Evolutionary conservation across 2,113 vertebrate genomes (phyloP), one percentile per base, ranked within the genome.

Genomic region (Platichthys stellatus): DNA sequence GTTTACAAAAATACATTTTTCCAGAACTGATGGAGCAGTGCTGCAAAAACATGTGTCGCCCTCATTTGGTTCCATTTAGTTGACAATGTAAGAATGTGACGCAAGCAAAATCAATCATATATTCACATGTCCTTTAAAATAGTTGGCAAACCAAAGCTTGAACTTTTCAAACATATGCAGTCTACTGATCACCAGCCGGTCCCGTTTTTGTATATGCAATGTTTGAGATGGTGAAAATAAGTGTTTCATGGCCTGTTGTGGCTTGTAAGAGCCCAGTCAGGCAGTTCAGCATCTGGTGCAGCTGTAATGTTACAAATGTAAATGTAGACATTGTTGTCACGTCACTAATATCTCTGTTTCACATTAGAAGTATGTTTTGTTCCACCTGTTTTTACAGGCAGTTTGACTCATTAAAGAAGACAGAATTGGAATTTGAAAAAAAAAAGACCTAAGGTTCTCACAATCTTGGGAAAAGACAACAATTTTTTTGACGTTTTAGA

Each of bases 41-140:
- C 31, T 31, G 1, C 17, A 26, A 35, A 2, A 60, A 63, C 56
- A 43, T 65, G 26, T 38, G 43, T 58, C 24, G 14, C 40, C 7
- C 6, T 74, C 20, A 26, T 72, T 71, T 23, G 24, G 3, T 28
- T 54, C 21, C 12, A 68, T 20, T 77, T 70, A 45, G 63, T 58
- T 63, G 13, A 74, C 45, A 70, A 38, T 47, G 17, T 67, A 59
- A 45, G 43, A 58, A 76, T 47, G 17, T 54, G 49, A 69, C 43
- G 23, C 4, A n/a, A 61, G 47, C 14, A 49, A 59, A 47, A 31
- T 17, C 0, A 51, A 28, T 14, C 20, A 78, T 62, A 4, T 10
- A 35, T 47, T 64, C 45, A 47, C 12, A 31, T 31, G 15, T 14
- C 45, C 12, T 47, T 47, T 47, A 17, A 47, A 17, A 47, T 47